phyloP scores from a whole-genome alignment of 1,140 invertebrate genomes.

The Campodea augens region DNA sequence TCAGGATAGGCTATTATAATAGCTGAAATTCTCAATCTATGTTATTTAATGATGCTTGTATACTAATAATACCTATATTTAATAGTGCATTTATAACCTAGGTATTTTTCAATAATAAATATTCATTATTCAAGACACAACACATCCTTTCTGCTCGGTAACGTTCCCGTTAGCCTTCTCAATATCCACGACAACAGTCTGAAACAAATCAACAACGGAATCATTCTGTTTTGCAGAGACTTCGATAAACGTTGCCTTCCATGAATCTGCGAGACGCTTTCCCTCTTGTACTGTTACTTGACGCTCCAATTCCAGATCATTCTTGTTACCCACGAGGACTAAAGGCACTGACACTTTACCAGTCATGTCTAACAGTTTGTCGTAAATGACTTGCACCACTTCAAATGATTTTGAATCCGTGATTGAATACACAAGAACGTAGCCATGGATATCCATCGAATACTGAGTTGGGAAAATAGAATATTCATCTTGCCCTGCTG shows the following conservation, averaged over 20 bases:
- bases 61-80: no score
- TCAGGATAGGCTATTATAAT: no score
- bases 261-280: slow-evolving; percentile 30
- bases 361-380: slow-evolving; percentile 40
- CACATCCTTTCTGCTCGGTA: background rate
- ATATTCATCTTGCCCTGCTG: slow-evolving; percentile 40
- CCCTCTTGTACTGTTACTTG: slow-evolving; percentile 31
- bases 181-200: slow-evolving; percentile 25
- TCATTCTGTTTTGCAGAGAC: slow-evolving; percentile 36
- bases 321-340: slow-evolving; percentile 39
- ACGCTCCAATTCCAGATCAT: slow-evolving; percentile 33
- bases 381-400: slow-evolving; percentile 36
- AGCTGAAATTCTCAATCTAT: no score
- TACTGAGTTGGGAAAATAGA: slow-evolving; percentile 40
- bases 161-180: slow-evolving; percentile 21
- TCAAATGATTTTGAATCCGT: slow-evolving; percentile 37
- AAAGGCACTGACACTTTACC: slow-evolving; percentile 37
- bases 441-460: slow-evolving; percentile 42
- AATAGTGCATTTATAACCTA: no score
- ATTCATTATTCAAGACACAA: no score
- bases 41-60: no score
- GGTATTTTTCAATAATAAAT: no score
- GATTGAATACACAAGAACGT: slow-evolving; percentile 40
- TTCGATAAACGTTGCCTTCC: slow-evolving; percentile 39
- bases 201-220: slow-evolving; percentile 27